phyloP scores from a whole-genome alignment of 2,113 vertebrate genomes.

The Channa argus region DNA sequence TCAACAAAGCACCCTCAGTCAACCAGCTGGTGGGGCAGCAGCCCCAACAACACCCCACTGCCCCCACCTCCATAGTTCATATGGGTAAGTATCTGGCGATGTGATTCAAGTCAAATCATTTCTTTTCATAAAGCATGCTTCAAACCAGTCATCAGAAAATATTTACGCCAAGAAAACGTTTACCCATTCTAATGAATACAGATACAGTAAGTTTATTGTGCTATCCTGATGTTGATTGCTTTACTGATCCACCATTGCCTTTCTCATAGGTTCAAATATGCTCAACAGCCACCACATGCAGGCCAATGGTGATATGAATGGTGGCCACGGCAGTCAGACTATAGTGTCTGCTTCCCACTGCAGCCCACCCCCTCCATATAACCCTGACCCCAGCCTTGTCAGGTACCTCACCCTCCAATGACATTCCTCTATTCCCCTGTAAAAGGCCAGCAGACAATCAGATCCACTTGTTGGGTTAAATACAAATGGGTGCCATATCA shows the following conservation, averaged over 20 bases:
- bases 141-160: background rate
- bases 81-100: conserved; percentile 86
- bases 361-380: conserved; percentile 95
- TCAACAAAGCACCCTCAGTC: conserved; percentile 90
- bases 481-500: conserved; percentile 25
- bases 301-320: conserved; percentile 91
- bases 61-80: conserved; percentile 83
- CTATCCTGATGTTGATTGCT: background rate
- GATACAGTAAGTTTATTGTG: background rate
- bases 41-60: conserved; percentile 83
- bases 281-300: conserved; percentile 91
- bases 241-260: conserved; percentile 15
- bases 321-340: conserved; percentile 89
- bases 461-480: conserved; percentile 50
- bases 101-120: background rate
- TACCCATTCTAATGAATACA: too few relatives aligned
- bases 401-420: conserved; percentile 91
- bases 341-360: conserved; percentile 95
- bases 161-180: background rate
- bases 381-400: conserved; percentile 95
- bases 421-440: conserved; percentile 71
- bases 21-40: conserved; percentile 95
- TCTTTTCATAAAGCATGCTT: background rate
- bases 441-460: conserved; percentile 53
- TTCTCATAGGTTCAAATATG: conserved; percentile 86